Evolutionary conservation across 2,888 invertebrate species (phyloP), one percentile per base, ranked within the genome.

Genomic region (Limnephilus lunatus): DNA sequence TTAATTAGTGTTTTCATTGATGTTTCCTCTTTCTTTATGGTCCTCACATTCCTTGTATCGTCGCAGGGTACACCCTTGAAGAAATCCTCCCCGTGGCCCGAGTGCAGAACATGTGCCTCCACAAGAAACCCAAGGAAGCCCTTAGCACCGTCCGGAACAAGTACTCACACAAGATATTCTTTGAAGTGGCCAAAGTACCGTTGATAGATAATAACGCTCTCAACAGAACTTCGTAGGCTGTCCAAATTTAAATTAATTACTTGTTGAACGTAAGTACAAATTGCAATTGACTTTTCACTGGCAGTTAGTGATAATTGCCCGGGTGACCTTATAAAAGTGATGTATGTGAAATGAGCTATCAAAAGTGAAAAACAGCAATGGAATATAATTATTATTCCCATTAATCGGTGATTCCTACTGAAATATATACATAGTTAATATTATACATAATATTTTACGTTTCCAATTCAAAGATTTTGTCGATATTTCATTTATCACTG

Each of bases 131-230:
- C n/a, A 97, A 97, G 94, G 97, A 97, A 68, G 97, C 98, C 92
- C 96, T 99, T 94, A 97, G 97, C 96, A 99, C 99, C 53, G 98
- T 99, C 91, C 96, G 98, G 94, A 98, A 98, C 95, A 99, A 99
- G 96, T 99, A 99, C 95, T 98, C 98, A 5, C 99, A 99, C 95
- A 97, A 97, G 94, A 98, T 99, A 95, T 99, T 99, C 96, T 98
- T 98, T 95, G 98, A 98, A 96, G 99, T 99, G 92, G 98, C 99
- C 93, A 98, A 98, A 95, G 97, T 98, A 93, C 97, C 98, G 35
- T 95, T 98, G 81, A 93, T 96, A 2, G 95, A 95, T 14, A 95
- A 96, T 94, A 92, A 93, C 25, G 53, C 91, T 53, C 90, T 92
- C 81, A 83, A 87, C 12, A 68, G 68, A n/a, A 9, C 87, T 44